phyloP scores from a whole-genome alignment of 2,888 invertebrate species.

The Quadroppia sp. region DNA sequence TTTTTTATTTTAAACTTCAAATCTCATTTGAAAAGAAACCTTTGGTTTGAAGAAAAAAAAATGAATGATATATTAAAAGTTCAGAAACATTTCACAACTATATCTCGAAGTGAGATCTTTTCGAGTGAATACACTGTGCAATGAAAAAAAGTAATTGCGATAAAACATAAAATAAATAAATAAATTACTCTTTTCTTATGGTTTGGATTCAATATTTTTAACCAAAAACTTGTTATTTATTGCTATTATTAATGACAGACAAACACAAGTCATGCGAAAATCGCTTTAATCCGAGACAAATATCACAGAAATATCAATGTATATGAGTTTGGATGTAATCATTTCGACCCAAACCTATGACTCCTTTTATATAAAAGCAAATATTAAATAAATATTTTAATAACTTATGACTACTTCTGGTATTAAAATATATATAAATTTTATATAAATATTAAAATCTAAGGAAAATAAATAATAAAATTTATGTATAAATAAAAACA shows the following conservation, averaged over 20 bases:
- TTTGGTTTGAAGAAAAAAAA: too few species aligned
- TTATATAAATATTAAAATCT: too few species aligned
- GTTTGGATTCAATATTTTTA: neutral
- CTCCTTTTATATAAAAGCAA: too few species aligned
- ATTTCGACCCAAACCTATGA: neutral
- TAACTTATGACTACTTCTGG: too few species aligned
- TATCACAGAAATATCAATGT: neutral
- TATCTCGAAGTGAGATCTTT: conserved; percentile 14
- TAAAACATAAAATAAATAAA: neutral
- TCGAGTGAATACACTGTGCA: neutral
- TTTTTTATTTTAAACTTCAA: too few species aligned
- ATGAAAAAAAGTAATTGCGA: neutral
- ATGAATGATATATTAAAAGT: neutral
- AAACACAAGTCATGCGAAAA: neutral
- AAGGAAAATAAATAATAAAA: neutral
- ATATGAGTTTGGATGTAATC: neutral
- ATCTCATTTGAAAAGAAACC: too few species aligned
- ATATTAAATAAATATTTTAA: too few species aligned
- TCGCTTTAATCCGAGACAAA: too few species aligned
- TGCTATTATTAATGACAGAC: conserved; percentile 22
- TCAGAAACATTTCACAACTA: neutral
- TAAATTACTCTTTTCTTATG: neutral
- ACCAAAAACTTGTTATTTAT: conserved; percentile 15
- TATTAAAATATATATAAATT: too few species aligned
- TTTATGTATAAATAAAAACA: too few species aligned